A percentile compares a stretch with the other conserved stretches of the same genome.
Evolutionary conservation across 2,113 vertebrate species (phyloP).

Genomic region (Dipodomys stephensi): DNA sequence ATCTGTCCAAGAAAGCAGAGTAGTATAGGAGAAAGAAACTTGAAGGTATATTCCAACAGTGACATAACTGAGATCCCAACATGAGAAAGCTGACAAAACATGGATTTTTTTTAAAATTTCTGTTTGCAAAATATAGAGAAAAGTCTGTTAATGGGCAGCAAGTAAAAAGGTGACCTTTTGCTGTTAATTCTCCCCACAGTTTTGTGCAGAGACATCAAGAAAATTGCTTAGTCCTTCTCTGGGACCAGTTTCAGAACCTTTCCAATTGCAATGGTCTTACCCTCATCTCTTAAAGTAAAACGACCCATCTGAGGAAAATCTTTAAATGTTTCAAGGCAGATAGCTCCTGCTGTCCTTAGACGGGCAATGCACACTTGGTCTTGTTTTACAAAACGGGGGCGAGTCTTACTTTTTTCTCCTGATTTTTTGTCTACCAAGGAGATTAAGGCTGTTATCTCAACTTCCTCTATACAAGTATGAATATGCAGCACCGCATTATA

Average conservation of each 20-base stretch:
- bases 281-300: slow-evolving; percentile 98
- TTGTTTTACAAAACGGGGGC: slow-evolving; percentile 97
- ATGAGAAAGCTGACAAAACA: slow-evolving; percentile 98
- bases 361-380: slow-evolving; percentile 99
- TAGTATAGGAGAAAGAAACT: slow-evolving; percentile 81
- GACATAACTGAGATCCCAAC: slow-evolving; percentile 99
- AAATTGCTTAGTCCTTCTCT: slow-evolving; percentile 96
- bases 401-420: slow-evolving; percentile 97
- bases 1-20: slow-evolving; percentile 91
- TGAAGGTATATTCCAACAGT: slow-evolving; percentile 90
- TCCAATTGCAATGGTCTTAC: slow-evolving; percentile 99
- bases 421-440: slow-evolving; percentile 99
- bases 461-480: slow-evolving; percentile 99
- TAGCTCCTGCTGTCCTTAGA: slow-evolving; percentile 95
- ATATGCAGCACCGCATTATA: slow-evolving; percentile 99
- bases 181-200: slow-evolving; percentile 90
- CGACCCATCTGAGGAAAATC: slow-evolving; percentile 99
- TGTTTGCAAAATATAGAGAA: slow-evolving; percentile 89
- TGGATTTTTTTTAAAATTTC: slow-evolving; percentile 90
- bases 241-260: slow-evolving; percentile 99
- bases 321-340: slow-evolving; percentile 99
- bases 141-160: slow-evolving; percentile 89
- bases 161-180: slow-evolving; percentile 91
- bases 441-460: slow-evolving; percentile 99
- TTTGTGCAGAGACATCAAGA: slow-evolving; percentile 89